Evolutionary conservation across 2,888 invertebrate genomes (phyloP), one percentile per base, ranked within the genome.

Genomic region (Gastracanthus pulcherrimus): DNA sequence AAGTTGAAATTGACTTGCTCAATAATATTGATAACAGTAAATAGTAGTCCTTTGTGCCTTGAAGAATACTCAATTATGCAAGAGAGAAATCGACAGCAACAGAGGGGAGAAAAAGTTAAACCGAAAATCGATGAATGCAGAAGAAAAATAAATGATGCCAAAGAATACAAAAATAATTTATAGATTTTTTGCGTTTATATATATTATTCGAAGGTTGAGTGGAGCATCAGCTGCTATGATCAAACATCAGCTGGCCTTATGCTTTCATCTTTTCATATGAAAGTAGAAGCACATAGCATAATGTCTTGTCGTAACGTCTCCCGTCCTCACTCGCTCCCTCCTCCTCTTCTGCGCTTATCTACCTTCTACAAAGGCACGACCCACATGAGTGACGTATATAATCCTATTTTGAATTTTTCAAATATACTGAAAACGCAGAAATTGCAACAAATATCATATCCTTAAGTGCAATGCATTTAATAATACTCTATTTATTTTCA

Each of bases 141-240:
- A 6, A 7, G 41, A 16, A 48, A 29, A 45, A 48, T 48, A 69
- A 13, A 4, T 23, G 19, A 16, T 26, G 29, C 13, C n/a, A 41
- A 41, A 60, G 26, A 71, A 71, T 38, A 19, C 19, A 26, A 7
- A 13, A 19, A 55, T 26, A 55, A 64, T 55, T 62, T 41, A 16
- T 31, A 29, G n/a, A n/a, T n/a, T n/a, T n/a, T n/a, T n/a, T 51
- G n/a, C 36, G 45, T 58, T 31, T 34, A 29, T 29, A 45, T 69
- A 58, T 26, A 75, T 64, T 55, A 76, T 76, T 67, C 41, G 31
- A 19, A 51, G 19, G 58, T 38, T 55, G 60, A 76, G 60, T 45
- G 41, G 29, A 69, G 67, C 76, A 60, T 31, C 76, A 69, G 34
- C 74, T 75, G 74, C 36, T 41, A 64, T 75, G 74, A 64, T 75